Evolutionary conservation across 1,140 invertebrate species (phyloP), one percentile per base, ranked within the genome.

Genomic region (Potamilus streckersoni): DNA sequence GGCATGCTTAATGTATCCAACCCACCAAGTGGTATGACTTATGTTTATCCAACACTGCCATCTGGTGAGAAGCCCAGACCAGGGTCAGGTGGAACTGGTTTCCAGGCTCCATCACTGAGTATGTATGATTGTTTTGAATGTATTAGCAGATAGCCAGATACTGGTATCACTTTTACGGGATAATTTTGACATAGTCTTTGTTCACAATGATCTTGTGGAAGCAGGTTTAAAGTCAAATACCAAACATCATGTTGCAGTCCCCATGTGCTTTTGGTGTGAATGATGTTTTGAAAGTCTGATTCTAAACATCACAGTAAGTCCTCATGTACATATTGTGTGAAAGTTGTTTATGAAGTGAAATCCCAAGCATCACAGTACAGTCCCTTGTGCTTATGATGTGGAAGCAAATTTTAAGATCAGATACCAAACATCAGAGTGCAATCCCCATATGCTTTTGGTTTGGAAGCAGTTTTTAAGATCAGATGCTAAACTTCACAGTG

Each of bases 21-120:
- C 20, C 81, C 81, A 73, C 23, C 55, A 17, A 31, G 64, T 56
- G 74, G 74, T 76, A 64, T 76, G 57, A 75, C 74, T 15, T 70
- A 74, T 19, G 73, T 80, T n/a, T 56, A 65, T n/a, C 84, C 84
- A n/a, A 85, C 82, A 16, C 71, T 79, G 38, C 79, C 81, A 1
- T 73, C 78, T 27, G 81, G 81, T 16, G 65, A 66, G 49, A 79
- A 77, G 16, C 68, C 75, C n/a, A 64, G 65, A 5, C 80, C 83
- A 0, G 83, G 83, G 19, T 76, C 82, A 13, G 80, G 80, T 11
- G 81, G 79, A 16, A 80, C 80, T 12, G 81, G 82, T 55, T 79
- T 79, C 60, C 12, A 76, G 19, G 79, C 78, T 57, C 79, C 79
- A 23, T 79, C 73, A 63, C 74, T 84, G 15, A 74, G 81, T 85